Conservation (phyloP, 1,140 invertebrate species). For the Holcopasites calliopsidis region DNA sequence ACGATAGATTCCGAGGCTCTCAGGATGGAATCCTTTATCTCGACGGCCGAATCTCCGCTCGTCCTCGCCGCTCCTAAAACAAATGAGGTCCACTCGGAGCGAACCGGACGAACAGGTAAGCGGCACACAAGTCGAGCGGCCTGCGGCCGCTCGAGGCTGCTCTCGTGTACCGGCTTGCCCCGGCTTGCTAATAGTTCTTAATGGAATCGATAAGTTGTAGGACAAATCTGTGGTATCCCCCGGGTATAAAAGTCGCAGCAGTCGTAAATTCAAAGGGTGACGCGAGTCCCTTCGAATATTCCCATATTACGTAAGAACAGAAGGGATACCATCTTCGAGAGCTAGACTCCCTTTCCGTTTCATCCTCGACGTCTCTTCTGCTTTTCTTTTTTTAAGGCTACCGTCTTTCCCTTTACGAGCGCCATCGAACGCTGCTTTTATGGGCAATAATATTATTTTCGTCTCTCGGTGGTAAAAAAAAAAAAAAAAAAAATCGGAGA, state of each 20-base stretch:
- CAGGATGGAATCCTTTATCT: slow-evolving; percentile 47
- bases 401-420: slow-evolving; percentile 3
- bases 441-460: slow-evolving; percentile 29
- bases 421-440: slow-evolving; percentile 6
- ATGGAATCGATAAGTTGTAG: slow-evolving; percentile 69
- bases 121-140: background rate
- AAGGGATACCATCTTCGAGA: background rate
- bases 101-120: slow-evolving; percentile 38
- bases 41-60: slow-evolving; percentile 30
- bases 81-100: slow-evolving; percentile 51
- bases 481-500: background rate
- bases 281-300: background rate
- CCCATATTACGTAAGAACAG: slow-evolving; percentile 10
- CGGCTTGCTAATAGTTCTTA: slow-evolving; percentile 62
- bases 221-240: slow-evolving; percentile 57
- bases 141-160: background rate
- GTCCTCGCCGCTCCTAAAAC: slow-evolving; percentile 44
- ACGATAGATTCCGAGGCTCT: slow-evolving; percentile 13
- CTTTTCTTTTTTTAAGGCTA: slow-evolving; percentile 8
- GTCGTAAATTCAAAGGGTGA: slow-evolving; percentile 55
- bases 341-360: background rate
- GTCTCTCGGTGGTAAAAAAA: slow-evolving; percentile 10
- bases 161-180: background rate
- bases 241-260: slow-evolving; percentile 26
- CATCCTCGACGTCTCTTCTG: background rate